These are phyloP conservation scores for Dorcus parallelipipedus DNA, from an alignment of 2,888 invertebrate species.

Conservation along the genomic window DNA sequence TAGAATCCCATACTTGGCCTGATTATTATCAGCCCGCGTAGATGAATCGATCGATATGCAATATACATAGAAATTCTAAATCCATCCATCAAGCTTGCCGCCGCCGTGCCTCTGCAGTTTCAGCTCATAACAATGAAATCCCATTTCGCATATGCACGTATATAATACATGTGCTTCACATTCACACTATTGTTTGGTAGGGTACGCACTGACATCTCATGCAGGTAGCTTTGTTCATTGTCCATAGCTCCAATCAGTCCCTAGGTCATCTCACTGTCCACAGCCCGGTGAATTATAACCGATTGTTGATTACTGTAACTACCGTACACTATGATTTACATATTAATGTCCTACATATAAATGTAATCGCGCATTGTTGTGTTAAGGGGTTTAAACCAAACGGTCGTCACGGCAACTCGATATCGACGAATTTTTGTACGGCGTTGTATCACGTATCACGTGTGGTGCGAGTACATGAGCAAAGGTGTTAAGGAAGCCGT, in stretches of 20 bases:
- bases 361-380: too few species aligned
- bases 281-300: neutral
- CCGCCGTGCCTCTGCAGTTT: neutral
- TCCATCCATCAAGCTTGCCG: neutral
- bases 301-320: neutral
- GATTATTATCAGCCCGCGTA: neutral
- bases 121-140: constrained; percentile 15
- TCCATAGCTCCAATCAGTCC: neutral
- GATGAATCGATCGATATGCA: neutral
- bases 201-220: neutral
- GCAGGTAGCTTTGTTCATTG: constrained; percentile 1
- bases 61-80: neutral
- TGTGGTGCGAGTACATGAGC: constrained; percentile 23
- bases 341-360: too few species aligned
- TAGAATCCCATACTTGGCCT: too few species aligned
- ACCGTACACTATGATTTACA: too few species aligned
- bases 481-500: constrained; percentile 31
- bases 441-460: constrained; percentile 7
- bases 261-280: neutral
- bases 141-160: constrained; percentile 16
- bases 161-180: constrained; percentile 6
- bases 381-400: too few species aligned
- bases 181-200: neutral
- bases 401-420: too few species aligned
- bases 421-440: neutral